Evolutionary conservation across 2,113 vertebrate species (phyloP).

Genomic region (Zingel zingel): DNA sequence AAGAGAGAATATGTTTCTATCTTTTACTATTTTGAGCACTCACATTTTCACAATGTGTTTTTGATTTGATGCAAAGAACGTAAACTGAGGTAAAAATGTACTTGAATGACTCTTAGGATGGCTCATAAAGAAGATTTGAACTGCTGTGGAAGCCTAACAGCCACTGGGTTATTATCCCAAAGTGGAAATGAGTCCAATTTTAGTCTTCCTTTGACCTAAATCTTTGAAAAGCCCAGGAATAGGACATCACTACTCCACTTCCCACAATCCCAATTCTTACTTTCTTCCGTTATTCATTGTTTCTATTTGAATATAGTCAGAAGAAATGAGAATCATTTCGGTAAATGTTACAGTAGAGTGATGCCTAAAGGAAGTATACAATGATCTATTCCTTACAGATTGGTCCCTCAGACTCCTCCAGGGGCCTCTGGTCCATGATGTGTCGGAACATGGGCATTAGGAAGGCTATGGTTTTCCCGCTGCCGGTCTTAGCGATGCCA

Average conservation of each 20-base stretch:
- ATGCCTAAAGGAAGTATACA: background rate
- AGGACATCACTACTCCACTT: background rate
- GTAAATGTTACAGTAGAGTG: background rate
- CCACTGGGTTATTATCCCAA: background rate
- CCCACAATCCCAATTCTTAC: background rate
- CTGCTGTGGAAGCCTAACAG: background rate
- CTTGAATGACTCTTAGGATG: background rate
- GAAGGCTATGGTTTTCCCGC: constrained; percentile 98
- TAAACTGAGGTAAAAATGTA: background rate
- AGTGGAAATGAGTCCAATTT: background rate
- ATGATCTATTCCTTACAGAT: constrained; percentile 84
- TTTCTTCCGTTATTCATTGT: background rate
- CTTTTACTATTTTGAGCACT: background rate
- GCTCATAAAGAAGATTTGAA: background rate
- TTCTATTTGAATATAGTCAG: background rate
- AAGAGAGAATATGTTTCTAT: background rate
- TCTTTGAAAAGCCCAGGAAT: background rate
- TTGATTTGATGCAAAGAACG: background rate
- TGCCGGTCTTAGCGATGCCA: constrained; percentile 98
- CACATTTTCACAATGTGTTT: background rate
- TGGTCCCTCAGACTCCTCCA: constrained; percentile 96
- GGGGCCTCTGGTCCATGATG: constrained; percentile 96
- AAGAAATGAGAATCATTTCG: background rate
- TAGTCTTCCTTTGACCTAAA: background rate
- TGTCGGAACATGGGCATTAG: constrained; percentile 98